Evolutionary conservation across 2,113 vertebrate genomes (phyloP).

Genomic region (Lontra canadensis): DNA sequence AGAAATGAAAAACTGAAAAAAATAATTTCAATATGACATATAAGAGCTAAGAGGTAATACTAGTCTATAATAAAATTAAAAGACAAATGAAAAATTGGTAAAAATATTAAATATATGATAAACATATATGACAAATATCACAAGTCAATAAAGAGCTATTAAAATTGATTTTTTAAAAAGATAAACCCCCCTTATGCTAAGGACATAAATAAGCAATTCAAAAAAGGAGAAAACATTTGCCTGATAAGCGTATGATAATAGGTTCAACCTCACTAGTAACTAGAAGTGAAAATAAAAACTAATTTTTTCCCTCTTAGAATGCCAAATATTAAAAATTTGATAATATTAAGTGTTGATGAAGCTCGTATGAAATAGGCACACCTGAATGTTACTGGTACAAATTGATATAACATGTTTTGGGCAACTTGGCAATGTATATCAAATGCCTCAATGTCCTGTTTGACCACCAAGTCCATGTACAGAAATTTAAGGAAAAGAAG

Average conservation of each 20-base stretch:
- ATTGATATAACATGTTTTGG: background rate
- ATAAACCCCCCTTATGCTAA: background rate
- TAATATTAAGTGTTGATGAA: background rate
- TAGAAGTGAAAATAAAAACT: constrained; percentile 12
- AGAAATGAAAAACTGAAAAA: constrained; percentile 43
- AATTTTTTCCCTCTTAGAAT: constrained; percentile 6
- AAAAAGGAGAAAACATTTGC: constrained; percentile 21
- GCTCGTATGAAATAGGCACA: background rate
- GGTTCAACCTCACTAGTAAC: background rate
- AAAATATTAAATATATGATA: background rate
- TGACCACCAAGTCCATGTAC: background rate
- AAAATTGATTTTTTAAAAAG: constrained; percentile 7
- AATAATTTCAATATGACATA: background rate
- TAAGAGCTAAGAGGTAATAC: background rate
- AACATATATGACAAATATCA: constrained; percentile 13
- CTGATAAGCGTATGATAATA: background rate
- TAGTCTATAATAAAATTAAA: constrained; percentile 44
- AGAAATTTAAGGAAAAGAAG: constrained; percentile 46
- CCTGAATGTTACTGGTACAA: background rate
- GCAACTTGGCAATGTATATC: background rate
- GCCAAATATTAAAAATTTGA: background rate
- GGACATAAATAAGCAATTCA: background rate
- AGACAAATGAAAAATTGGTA: background rate
- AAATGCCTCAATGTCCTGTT: background rate
- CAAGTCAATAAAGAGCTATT: background rate